phyloP scores from a whole-genome alignment of 2,797 vertebrate species.

The Sarcophilus harrisii region DNA sequence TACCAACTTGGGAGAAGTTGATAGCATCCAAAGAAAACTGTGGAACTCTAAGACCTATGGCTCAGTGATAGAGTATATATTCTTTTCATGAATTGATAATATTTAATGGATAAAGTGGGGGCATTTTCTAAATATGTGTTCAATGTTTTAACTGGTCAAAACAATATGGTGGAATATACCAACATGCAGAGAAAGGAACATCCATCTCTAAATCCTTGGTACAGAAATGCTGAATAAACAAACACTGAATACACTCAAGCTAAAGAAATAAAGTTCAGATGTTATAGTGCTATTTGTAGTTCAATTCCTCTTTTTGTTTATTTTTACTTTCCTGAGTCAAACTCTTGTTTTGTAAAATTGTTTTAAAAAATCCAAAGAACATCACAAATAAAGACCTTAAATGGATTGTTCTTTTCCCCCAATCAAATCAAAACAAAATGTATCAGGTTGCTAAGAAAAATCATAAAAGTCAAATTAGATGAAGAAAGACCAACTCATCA shows the following conservation, averaged over 20 bases:
- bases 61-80: neutral
- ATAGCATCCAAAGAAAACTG: neutral
- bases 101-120: neutral
- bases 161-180: neutral
- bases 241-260: neutral
- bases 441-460: neutral
- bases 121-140: neutral
- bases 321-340: neutral
- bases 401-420: neutral
- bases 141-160: neutral
- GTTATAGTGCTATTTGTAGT: neutral
- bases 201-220: neutral
- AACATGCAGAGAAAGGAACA: neutral
- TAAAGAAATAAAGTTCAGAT: constrained; percentile 10
- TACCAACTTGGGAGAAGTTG: neutral
- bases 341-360: neutral
- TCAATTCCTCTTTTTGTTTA: neutral
- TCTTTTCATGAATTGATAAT: neutral
- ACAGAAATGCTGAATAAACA: neutral
- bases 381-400: neutral
- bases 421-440: neutral
- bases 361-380: neutral
- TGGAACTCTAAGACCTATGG: neutral
- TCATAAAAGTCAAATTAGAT: neutral
- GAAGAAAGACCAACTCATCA: neutral